Evolutionary conservation across 2,797 vertebrate genomes (phyloP).

Genomic region (Neosilurus mollespiculum): DNA sequence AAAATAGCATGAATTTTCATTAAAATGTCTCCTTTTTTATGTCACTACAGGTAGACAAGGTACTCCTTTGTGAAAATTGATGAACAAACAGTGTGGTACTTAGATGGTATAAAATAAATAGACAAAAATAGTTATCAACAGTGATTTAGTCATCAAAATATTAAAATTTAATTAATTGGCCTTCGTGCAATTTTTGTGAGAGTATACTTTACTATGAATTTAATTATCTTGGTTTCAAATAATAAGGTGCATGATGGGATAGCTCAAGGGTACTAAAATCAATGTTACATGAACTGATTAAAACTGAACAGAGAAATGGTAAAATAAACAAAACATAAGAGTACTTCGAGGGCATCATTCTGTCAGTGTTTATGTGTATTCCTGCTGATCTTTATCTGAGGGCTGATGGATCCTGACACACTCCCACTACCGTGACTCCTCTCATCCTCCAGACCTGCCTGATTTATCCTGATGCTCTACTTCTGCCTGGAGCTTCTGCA

Average conservation of each 20-base stretch:
- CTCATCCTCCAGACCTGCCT: background rate
- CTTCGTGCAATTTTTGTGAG: background rate
- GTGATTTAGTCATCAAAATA: too few species aligned
- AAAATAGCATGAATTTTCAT: background rate
- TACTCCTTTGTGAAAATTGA: background rate
- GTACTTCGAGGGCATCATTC: background rate
- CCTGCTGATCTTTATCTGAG: constrained; percentile 8
- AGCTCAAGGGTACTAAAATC: background rate
- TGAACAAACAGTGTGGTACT: too few species aligned
- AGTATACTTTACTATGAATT: background rate
- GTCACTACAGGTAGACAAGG: background rate
- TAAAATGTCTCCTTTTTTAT: background rate
- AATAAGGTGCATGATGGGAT: background rate
- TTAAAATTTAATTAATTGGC: background rate
- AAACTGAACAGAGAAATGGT: background rate
- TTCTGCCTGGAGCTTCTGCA: background rate
- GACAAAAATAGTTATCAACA: too few species aligned
- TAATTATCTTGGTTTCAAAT: background rate
- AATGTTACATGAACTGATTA: background rate
- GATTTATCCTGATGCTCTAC: constrained; percentile 8
- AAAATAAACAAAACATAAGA: background rate
- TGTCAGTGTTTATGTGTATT: background rate
- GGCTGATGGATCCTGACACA: background rate
- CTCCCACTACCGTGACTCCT: background rate
- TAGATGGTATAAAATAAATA: background rate